A percentile compares a stretch with the other conserved stretches of the same genome.
Conservation (phyloP, 2,113 vertebrate species). For the Vulpes lagopus region DNA sequence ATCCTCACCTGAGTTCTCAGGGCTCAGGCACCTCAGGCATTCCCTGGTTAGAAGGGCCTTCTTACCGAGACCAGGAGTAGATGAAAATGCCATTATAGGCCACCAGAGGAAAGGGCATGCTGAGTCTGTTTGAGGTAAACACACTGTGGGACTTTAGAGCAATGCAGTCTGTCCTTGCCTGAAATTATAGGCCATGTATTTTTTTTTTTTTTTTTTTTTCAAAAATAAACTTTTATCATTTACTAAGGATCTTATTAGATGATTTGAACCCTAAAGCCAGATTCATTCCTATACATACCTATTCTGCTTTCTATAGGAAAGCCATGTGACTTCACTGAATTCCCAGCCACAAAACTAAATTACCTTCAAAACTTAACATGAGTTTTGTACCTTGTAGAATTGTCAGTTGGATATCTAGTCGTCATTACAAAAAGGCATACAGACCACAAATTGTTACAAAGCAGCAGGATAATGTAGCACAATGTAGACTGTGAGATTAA, state of each 20-base stretch:
- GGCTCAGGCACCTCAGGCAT: background rate
- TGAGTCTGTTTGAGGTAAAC: background rate
- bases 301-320: slow-evolving; percentile 37
- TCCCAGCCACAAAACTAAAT: slow-evolving; percentile 65
- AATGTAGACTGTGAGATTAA: slow-evolving; percentile 81
- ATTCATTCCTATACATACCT: slow-evolving; percentile 37
- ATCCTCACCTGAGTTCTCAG: background rate
- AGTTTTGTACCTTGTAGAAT: slow-evolving; percentile 60
- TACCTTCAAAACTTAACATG: slow-evolving; percentile 59
- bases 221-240: slow-evolving; percentile 74
- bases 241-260: slow-evolving; percentile 47
- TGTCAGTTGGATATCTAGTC: slow-evolving; percentile 49
- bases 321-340: slow-evolving; percentile 3
- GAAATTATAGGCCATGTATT: background rate
- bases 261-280: slow-evolving; percentile 49
- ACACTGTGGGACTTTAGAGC: background rate
- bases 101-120: background rate
- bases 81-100: background rate
- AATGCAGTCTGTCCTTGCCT: background rate
- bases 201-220: too few relatives aligned
- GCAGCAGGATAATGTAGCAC: slow-evolving; percentile 84
- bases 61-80: background rate
- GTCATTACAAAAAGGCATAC: slow-evolving; percentile 67
- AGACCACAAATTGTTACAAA: slow-evolving; percentile 76
- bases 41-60: background rate